These are phyloP conservation scores for Agrotis exclamationis DNA, from an alignment of 2,888 invertebrate species.

Conservation along the genomic window DNA sequence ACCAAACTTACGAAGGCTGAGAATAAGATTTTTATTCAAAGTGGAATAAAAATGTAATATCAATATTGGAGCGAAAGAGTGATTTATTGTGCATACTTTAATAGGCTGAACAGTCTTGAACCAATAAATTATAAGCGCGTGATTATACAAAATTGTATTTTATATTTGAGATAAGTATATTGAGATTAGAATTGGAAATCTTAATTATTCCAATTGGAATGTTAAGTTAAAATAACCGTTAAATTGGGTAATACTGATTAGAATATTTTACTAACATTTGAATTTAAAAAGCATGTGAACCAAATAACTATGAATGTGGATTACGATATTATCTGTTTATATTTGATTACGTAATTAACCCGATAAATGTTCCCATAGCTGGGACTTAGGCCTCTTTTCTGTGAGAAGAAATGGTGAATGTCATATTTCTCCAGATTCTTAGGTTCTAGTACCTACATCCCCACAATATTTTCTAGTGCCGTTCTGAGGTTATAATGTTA, in stretches of 20 bases:
- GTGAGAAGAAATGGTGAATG: no score
- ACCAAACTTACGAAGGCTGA: conserved; percentile 9
- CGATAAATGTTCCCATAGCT: not conserved
- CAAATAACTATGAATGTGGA: conserved; percentile 40
- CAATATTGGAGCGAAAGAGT: conserved; percentile 23
- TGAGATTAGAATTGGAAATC: conserved; percentile 55
- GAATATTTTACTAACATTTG: conserved; percentile 48
- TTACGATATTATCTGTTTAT: conserved; percentile 9
- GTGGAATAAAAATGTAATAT: conserved; percentile 15
- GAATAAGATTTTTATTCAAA: conserved; percentile 25
- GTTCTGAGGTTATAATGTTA: no score
- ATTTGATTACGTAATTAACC: conserved; percentile 11
- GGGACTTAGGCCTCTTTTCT: not conserved
- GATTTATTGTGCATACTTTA: conserved; percentile 38
- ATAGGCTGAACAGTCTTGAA: conserved; percentile 22
- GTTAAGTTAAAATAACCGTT: conserved; percentile 41
- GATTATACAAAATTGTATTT: conserved; percentile 47
- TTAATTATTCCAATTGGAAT: conserved; percentile 55
- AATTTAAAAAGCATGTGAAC: conserved; percentile 58
- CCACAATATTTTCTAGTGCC: no score
- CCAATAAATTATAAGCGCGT: conserved; percentile 39
- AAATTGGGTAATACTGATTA: conserved; percentile 47
- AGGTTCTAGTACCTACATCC: no score
- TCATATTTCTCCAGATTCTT: no score
- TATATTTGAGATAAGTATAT: conserved; percentile 38